Conservation (phyloP, 30 jellyfish, hydroid and myxozoan genomes). For the Cassiopea xamachana region DNA sequence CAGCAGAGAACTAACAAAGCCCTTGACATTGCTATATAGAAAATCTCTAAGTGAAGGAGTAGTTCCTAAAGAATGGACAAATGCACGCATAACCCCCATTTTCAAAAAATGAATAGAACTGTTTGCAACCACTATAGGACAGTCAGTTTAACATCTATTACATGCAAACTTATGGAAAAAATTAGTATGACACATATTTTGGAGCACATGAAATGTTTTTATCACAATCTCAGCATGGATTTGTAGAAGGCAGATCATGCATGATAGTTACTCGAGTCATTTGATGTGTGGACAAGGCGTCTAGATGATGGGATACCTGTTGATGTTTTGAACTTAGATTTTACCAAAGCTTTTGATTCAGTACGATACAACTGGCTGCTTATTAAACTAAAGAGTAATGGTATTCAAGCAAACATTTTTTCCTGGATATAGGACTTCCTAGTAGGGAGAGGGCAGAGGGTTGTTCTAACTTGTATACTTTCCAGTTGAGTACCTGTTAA, state of each 20-base stretch:
- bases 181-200: slow-evolving; percentile 41
- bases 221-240: slow-evolving; percentile 47
- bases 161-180: slow-evolving; percentile 42
- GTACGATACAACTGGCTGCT: slow-evolving; percentile 60
- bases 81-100: slow-evolving; percentile 45
- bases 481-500: slow-evolving; percentile 54
- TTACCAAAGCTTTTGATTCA: slow-evolving; percentile 68
- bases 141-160: slow-evolving; percentile 45
- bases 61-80: slow-evolving; percentile 51
- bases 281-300: slow-evolving; percentile 45
- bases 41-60: slow-evolving; percentile 39
- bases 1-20: slow-evolving; percentile 47
- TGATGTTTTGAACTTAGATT: slow-evolving; percentile 60
- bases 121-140: slow-evolving; percentile 40
- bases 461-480: slow-evolving; percentile 22
- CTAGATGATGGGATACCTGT: slow-evolving; percentile 54
- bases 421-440: slow-evolving; percentile 47
- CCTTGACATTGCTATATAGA: slow-evolving; percentile 24
- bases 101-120: slow-evolving; percentile 33
- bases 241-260: slow-evolving; percentile 57
- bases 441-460: slow-evolving; percentile 17
- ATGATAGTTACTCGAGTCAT: slow-evolving; percentile 47
- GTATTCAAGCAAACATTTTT: slow-evolving; percentile 38
- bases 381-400: slow-evolving; percentile 28
- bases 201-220: slow-evolving; percentile 31